Evolutionary conservation across 2,888 invertebrate genomes (phyloP), one percentile per base, ranked within the genome.

Genomic region (Parnassius mnemosyne): DNA sequence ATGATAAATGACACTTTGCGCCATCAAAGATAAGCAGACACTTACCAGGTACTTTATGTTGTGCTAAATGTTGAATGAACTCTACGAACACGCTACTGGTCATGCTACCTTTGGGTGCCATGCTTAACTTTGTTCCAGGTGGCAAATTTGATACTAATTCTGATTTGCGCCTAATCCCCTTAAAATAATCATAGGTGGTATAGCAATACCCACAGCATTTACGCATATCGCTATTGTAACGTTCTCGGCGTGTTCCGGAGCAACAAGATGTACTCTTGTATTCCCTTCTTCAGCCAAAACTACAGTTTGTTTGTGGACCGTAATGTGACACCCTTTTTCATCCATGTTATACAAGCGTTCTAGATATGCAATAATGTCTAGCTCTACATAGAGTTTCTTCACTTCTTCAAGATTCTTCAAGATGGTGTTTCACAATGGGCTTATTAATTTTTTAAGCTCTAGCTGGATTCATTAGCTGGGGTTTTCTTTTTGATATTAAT

Each of bases 211-310:
- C 9, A 57, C 13, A 13, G 67, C 68, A 65, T 67, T 68, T 52
- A 66, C 67, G 41, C 68, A 69, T 63, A 64, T 65, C 16, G 67
- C 63, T 54, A 69, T 63, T 3, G 68, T 67, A 12, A 68, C 66
- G 51, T 66, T 69, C 34, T 67, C 69, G 12, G 2, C 25, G 53
- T 70, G 69, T 51, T 69, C 68, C 11, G 51, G 64, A 42, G 69
- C 66, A 50, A n/a, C n/a, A n/a, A n/a, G n/a, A n/a, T n/a, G n/a
- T n/a, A n/a, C n/a, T n/a, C n/a, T n/a, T n/a, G n/a, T n/a, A n/a
- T n/a, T n/a, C n/a, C 46, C 46, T 46, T 46, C 7, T 46, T 7
- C 46, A 46, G 46, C 46, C 2, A 46, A 46, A 46, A 46, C 46
- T 12, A 10, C 12, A 10, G 10, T 10, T 12, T 46, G 46, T 12